These are phyloP conservation scores for Tachypleus tridentatus DNA, from an alignment of 1,140 invertebrate genomes.

Conservation along the genomic window DNA sequence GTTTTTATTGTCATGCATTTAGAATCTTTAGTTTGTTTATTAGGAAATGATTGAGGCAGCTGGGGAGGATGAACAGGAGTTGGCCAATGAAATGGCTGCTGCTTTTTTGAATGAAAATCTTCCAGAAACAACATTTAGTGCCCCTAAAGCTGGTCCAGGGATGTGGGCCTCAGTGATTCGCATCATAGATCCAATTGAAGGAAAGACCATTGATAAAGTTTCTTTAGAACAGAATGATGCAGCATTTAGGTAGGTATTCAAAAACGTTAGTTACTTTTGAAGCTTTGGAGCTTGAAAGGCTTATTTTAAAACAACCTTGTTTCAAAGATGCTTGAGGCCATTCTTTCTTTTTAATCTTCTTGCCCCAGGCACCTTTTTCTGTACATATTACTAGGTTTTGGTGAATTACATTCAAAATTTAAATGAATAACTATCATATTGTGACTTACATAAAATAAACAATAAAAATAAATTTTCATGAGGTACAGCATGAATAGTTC, in stretches of 20 bases:
- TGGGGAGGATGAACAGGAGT: constrained; percentile 81
- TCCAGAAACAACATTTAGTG: constrained; percentile 84
- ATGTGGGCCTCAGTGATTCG: constrained; percentile 95
- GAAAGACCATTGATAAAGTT: constrained; percentile 64
- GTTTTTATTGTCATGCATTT: constrained; percentile 5
- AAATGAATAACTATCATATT: too few relatives aligned
- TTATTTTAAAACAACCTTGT: not conserved
- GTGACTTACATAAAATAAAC: too few relatives aligned
- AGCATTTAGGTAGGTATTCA: constrained; percentile 56
- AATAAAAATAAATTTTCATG: too few relatives aligned
- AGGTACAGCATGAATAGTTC: too few relatives aligned
- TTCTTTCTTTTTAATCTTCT: constrained; percentile 10
- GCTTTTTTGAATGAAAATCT: constrained; percentile 90
- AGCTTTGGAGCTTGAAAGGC: not conserved
- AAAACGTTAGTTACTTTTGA: not conserved
- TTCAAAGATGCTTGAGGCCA: not conserved
- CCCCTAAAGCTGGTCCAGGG: constrained; percentile 88
- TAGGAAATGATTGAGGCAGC: constrained; percentile 93
- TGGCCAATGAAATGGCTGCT: constrained; percentile 93
- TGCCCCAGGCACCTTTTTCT: constrained; percentile 3
- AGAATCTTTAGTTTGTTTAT: constrained; percentile 28
- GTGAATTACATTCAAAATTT: too few relatives aligned
- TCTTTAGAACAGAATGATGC: constrained; percentile 93
- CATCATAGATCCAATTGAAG: constrained; percentile 77
- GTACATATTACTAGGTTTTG: not conserved